A percentile compares a stretch with the other conserved stretches of the same genome.
Conservation (phyloP, 2,113 vertebrate genomes). For the Manacus vitellinus region DNA sequence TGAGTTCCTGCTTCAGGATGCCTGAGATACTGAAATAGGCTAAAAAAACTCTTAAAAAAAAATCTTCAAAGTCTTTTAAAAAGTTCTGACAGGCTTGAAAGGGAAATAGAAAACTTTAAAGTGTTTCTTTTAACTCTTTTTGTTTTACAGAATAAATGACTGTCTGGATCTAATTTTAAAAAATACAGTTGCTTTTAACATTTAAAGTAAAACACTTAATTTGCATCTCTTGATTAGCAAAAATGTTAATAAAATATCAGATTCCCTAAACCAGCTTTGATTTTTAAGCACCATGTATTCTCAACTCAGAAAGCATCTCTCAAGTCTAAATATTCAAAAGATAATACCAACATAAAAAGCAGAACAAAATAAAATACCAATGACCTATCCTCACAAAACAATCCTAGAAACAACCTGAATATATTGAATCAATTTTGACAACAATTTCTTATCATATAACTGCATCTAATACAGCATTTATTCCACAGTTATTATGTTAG, state of each 20-base stretch:
- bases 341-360: neutral
- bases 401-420: neutral
- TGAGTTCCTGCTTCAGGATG: conserved; percentile 53
- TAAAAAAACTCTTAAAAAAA: neutral
- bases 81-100: conserved; percentile 48
- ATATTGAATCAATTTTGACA: neutral
- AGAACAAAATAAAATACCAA: neutral
- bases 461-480: neutral
- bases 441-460: neutral
- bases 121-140: conserved; percentile 21
- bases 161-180: conserved; percentile 34
- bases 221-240: neutral
- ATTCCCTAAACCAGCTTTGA: neutral
- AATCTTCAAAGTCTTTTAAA: conserved; percentile 54
- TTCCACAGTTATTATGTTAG: neutral
- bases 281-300: neutral
- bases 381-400: neutral
- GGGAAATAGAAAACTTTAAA: conserved; percentile 47
- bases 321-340: neutral
- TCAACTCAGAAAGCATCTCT: neutral
- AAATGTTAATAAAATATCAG: neutral
- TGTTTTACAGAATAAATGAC: conserved; percentile 17
- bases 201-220: neutral
- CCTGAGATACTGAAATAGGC: conserved; percentile 11
- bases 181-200: neutral